Base-by-base conservation (phyloP, 2,113 vertebrate genomes). In the Pygoscelis adeliae region DNA sequence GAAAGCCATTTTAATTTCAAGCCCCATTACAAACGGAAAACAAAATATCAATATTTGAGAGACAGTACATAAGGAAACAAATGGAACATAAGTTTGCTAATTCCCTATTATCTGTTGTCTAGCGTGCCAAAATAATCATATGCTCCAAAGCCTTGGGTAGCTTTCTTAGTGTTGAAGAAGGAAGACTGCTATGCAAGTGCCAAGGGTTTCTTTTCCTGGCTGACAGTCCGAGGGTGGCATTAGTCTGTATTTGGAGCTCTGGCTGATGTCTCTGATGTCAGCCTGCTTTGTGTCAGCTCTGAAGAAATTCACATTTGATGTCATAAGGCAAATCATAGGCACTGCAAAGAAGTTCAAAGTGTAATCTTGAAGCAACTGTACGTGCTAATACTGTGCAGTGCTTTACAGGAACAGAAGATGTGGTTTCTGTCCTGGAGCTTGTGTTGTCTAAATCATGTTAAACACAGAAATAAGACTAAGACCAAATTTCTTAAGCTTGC, bases 1-100 rank as follows among this genome's bases (percentile, higher is more conserved):
- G 72, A 93, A 93, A 91, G 15, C 23, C 16, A 21, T 95, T 96
- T 95, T 91, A 88, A 93, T 97, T 97, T 96, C 88, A 96, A 95
- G 56, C 32, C 22, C n/a, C 36, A 65, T 87, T 95, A 72, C 73
- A 87, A 89, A 66, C 30, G 46, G 80, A 92, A 90, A 96, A 58
- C 50, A 83, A 46, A 91, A 85, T 36, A 78, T 92, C 55, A 83
- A 40, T 96, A 76, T 72, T 91, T 72, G 53, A 89, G 83, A 91
- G 42, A 79, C 46, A 46, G 63, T 36, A 18, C 74, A n/a, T 83
- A 93, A 87, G 47, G 66, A 87, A 71, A 78, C 62, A 76, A 78
- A 65, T 80, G 73, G 70, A 90, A 92, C 25, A 8, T 44, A 59
- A 70, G 49, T 52, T 81, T 32, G 47, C 40, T 82, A 82, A 82